Conservation (phyloP, 2,888 invertebrate genomes). For the Hipparchia semele region DNA sequence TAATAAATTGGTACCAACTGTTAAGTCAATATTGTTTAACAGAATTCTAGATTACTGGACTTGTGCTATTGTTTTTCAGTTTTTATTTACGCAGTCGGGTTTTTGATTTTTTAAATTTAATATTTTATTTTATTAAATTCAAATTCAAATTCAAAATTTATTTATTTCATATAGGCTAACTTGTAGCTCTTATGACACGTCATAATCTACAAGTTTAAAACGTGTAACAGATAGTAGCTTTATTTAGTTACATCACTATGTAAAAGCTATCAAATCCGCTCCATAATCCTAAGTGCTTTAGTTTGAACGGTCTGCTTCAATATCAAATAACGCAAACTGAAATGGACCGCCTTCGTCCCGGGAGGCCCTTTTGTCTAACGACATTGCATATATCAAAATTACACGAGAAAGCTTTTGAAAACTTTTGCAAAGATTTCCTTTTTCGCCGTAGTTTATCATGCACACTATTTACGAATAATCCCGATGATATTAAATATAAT, state of each 20-base stretch:
- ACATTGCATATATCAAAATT: conserved; percentile 69
- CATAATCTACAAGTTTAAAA: too few relatives aligned
- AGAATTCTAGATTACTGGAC: too few relatives aligned
- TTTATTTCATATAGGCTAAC: too few relatives aligned
- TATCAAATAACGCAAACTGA: conserved; percentile 15
- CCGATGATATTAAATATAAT: not conserved
- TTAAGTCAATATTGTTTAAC: too few relatives aligned
- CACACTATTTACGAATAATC: conserved; percentile 13
- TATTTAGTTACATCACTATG: not conserved
- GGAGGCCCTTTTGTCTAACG: conserved; percentile 55
- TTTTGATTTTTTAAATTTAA: too few relatives aligned
- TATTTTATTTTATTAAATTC: too few relatives aligned
- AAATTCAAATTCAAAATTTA: too few relatives aligned
- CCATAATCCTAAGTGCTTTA: conserved; percentile 18
- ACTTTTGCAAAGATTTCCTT: conserved; percentile 34
- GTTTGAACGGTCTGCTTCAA: conserved; percentile 12
- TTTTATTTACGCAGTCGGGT: too few relatives aligned
- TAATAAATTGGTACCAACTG: too few relatives aligned
- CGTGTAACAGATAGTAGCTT: too few relatives aligned
- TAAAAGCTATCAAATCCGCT: conserved; percentile 8
- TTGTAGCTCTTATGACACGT: too few relatives aligned
- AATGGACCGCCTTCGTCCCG: conserved; percentile 39
- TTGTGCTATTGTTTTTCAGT: too few relatives aligned
- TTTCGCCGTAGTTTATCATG: conserved; percentile 7
- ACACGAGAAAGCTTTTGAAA: conserved; percentile 63